phyloP scores from a whole-genome alignment of 35 echinoderm and acorn worm genomes.

The Apostichopus japonicus region DNA sequence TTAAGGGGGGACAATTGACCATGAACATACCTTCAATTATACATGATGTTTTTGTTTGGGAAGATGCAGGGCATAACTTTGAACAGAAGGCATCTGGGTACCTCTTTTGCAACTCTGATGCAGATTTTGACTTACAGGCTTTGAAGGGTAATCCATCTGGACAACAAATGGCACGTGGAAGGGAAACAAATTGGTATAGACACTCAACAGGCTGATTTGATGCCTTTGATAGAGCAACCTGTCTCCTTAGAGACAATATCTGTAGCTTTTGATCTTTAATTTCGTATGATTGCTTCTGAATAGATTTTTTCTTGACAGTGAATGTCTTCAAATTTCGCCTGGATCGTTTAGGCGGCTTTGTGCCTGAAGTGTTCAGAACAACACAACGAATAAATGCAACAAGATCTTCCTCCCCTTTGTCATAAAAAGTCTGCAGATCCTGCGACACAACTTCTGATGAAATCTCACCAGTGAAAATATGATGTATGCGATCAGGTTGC shows the following conservation, averaged over 20 bases:
- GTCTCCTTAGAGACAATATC: slow-evolving; percentile 53
- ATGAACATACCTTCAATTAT: slow-evolving; percentile 59
- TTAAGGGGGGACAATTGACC: not conserved
- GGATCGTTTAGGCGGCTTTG: slow-evolving; percentile 3
- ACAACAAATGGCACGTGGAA: slow-evolving; percentile 48
- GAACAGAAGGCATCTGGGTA: slow-evolving; percentile 54
- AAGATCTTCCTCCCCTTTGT: slow-evolving; percentile 10
- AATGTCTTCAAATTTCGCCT: slow-evolving; percentile 50
- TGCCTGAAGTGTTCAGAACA: slow-evolving; percentile 8
- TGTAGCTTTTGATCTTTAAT: slow-evolving; percentile 47
- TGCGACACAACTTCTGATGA: not conserved
- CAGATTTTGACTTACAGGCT: slow-evolving; percentile 14
- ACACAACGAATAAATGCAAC: slow-evolving; percentile 49
- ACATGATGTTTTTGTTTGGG: not conserved
- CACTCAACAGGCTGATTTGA: slow-evolving; percentile 17
- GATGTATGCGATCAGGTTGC: not conserved
- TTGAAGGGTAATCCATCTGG: slow-evolving; percentile 52
- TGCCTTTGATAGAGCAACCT: slow-evolving; percentile 51
- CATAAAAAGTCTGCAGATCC: slow-evolving; percentile 38
- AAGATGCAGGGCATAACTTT: not conserved
- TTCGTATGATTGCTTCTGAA: not conserved
- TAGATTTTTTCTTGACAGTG: not conserved
- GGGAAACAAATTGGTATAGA: slow-evolving; percentile 32
- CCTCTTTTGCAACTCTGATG: slow-evolving; percentile 9
- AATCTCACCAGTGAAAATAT: slow-evolving; percentile 23